These are phyloP conservation scores for Drosophila hydei DNA, from an alignment of 1,140 invertebrate species.

Conservation along the genomic window DNA sequence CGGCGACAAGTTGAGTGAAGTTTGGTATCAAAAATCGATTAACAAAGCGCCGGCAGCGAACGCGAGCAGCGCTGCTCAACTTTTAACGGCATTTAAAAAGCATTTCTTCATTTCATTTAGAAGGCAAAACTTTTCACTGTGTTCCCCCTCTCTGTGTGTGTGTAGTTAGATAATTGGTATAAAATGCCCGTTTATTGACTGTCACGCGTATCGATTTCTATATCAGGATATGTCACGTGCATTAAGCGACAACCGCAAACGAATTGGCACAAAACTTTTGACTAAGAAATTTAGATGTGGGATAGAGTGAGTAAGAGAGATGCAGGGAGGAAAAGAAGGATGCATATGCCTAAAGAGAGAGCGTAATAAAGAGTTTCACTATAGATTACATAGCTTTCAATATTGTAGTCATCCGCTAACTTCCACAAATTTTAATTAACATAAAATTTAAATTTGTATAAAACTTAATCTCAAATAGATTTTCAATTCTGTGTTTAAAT, in stretches of 20 bases:
- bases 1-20: slow-evolving; percentile 61
- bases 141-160: slow-evolving; percentile 24
- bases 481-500: no score
- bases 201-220: slow-evolving; percentile 79
- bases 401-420: no score
- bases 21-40: slow-evolving; percentile 78
- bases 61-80: slow-evolving; percentile 49
- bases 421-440: no score
- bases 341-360: no score
- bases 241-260: slow-evolving; percentile 42
- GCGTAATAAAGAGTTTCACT: no score
- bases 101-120: slow-evolving; percentile 60
- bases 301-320: not conserved
- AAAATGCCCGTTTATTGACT: slow-evolving; percentile 75
- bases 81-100: slow-evolving; percentile 67
- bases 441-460: no score
- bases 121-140: slow-evolving; percentile 43
- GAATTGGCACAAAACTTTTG: slow-evolving; percentile 43
- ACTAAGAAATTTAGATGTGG: slow-evolving; percentile 1
- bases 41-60: slow-evolving; percentile 67
- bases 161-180: slow-evolving; percentile 70
- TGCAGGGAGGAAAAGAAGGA: no score
- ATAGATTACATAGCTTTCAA: no score
- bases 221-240: slow-evolving; percentile 78
- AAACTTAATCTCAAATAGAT: no score